A percentile compares a stretch with the other conserved stretches of the same genome.
These are phyloP conservation scores for Tholera decimalis DNA, from an alignment of 2,888 invertebrate species.

Conservation along the genomic window DNA sequence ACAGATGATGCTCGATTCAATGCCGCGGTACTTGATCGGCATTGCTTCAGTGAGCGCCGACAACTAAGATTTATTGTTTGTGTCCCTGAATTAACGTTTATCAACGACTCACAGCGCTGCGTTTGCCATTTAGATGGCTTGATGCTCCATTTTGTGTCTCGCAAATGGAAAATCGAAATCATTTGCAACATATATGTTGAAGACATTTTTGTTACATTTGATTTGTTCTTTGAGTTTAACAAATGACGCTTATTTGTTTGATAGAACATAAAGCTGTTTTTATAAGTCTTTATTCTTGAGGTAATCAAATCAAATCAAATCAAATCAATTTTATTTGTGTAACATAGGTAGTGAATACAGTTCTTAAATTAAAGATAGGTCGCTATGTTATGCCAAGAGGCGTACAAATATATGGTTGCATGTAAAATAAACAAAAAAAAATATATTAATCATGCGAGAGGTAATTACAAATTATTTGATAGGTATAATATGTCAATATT, in stretches of 20 bases:
- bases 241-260: not conserved
- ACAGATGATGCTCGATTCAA: slow-evolving; percentile 30
- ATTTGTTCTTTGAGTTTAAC: not conserved
- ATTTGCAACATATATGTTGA: not conserved
- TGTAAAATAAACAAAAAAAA: too few relatives aligned
- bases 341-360: too few relatives aligned
- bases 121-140: slow-evolving; percentile 19
- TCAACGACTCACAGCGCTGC: slow-evolving; percentile 23
- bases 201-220: not conserved
- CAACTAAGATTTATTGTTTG: slow-evolving; percentile 58
- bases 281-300: not conserved
- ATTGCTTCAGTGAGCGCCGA: slow-evolving; percentile 35
- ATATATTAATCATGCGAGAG: too few relatives aligned
- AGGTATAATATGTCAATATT: too few relatives aligned
- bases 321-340: too few relatives aligned
- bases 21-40: slow-evolving; percentile 41
- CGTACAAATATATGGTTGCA: too few relatives aligned
- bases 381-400: too few relatives aligned
- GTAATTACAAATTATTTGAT: too few relatives aligned
- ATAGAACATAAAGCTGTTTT: not conserved
- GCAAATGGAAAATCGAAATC: slow-evolving; percentile 22
- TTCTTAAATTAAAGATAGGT: too few relatives aligned
- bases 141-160: slow-evolving; percentile 8
- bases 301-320: too few relatives aligned
- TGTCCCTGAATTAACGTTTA: slow-evolving; percentile 55